phyloP scores from a whole-genome alignment of 2,797 vertebrate species.

The Enteromius afrohamiltoni region DNA sequence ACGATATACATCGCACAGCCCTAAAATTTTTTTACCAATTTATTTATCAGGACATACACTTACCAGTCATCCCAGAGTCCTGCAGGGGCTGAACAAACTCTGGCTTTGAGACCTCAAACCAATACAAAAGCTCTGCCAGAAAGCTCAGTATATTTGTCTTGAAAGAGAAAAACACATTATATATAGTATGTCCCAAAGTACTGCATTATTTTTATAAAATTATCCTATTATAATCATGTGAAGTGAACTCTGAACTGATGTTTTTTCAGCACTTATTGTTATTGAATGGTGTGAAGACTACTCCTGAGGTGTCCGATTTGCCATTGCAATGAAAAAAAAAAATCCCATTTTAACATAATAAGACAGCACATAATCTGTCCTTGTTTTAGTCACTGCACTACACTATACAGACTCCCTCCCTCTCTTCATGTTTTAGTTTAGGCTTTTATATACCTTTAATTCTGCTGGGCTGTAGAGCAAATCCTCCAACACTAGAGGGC shows the following conservation, averaged over 20 bases:
- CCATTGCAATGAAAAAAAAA: background rate
- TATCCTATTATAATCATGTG: background rate
- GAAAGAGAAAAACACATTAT: background rate
- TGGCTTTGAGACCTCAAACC: conserved; percentile 88
- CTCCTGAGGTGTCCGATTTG: background rate
- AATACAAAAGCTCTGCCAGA: conserved; percentile 85
- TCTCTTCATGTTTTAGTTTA: background rate
- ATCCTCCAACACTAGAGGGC: conserved; percentile 86
- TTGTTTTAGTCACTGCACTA: conserved; percentile 8
- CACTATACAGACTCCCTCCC: background rate
- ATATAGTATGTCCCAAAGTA: background rate
- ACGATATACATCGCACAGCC: too few relatives aligned
- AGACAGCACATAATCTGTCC: background rate
- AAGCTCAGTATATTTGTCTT: conserved; percentile 87
- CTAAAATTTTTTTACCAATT: background rate
- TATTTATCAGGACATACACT: conserved; percentile 15
- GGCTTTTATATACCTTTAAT: conserved; percentile 77
- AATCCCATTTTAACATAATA: background rate
- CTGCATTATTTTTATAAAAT: background rate
- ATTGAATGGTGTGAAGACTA: background rate
- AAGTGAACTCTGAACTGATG: background rate
- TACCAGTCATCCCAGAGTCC: conserved; percentile 71
- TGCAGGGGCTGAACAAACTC: conserved; percentile 86
- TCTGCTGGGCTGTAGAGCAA: conserved; percentile 83
- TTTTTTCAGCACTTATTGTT: conserved; percentile 1